Base-by-base conservation (phyloP, 2,113 vertebrate genomes). In the Patagioenas fasciata region DNA sequence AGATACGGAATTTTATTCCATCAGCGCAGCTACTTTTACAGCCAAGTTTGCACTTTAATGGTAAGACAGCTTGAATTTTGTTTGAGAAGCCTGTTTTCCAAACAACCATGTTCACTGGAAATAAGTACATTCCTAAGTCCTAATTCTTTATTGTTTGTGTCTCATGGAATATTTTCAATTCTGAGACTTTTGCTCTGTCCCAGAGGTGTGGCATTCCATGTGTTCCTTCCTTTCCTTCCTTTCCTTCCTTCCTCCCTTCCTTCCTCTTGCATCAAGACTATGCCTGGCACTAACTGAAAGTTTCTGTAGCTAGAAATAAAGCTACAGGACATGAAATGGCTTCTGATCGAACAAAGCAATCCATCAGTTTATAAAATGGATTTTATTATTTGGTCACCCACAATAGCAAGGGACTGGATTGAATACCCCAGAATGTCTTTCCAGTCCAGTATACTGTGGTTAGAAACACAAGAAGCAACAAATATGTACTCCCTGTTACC, bases 241-340 rank as follows among this genome's bases (percentile, higher is more conserved):
- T 40, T 25, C 16, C 31, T 34, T 34, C 25, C 23, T 44, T 21
- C 17, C 31, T 36, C 26, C 24, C 29, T 38, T 28, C 13, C 20
- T 47, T 58, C 31, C 15, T 44, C 40, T 96, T 82, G 40, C 21
- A 66, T 40, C 47, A 70, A 11, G 36, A 67, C 4, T 42, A 6
- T 62, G 26, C 16, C 57, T 92, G 67, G 31, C 28, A 26, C 42
- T 42, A 34, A 57, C 32, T n/a, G 70, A 66, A 81, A 65, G 32
- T 85, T 91, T 80, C 78, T 72, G 50, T 65, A 85, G 75, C 44
- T 69, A 57, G 86, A 92, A 89, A 92, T 78, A 88, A 93, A 94
- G 89, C 69, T 32, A 24, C 28, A 47, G 0, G 11, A 82, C 57
- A 34, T 3, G 7, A 92, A 91, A 91, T 47, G 25, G 36, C 84